These are phyloP conservation scores for Octomys mimax DNA, from an alignment of 2,797 vertebrate species.

Conservation along the genomic window DNA sequence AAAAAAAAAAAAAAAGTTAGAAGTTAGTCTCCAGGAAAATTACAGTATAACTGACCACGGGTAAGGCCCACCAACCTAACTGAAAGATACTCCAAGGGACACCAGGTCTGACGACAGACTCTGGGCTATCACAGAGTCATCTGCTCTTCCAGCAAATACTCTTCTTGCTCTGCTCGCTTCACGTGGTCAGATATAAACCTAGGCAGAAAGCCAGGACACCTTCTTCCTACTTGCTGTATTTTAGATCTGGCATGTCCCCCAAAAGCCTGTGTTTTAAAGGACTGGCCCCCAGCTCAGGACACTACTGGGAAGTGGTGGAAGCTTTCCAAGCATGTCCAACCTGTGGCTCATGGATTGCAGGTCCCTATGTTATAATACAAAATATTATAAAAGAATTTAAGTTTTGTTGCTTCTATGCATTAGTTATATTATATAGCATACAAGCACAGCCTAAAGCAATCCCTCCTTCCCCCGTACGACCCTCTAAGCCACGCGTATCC, in stretches of 20 bases:
- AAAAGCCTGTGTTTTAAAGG: not conserved
- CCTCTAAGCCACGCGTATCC: not conserved
- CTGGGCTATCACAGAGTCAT: not conserved
- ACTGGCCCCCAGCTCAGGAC: not conserved
- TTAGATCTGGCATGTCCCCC: not conserved
- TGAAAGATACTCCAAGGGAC: not conserved
- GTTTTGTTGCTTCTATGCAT: not conserved
- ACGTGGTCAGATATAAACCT: not conserved
- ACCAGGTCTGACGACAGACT: not conserved
- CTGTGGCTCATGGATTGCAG: not conserved
- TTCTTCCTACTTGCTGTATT: not conserved
- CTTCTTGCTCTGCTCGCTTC: not conserved
- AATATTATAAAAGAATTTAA: not conserved
- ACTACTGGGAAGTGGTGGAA: not conserved
- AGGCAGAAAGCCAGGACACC: not conserved
- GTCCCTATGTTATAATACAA: not conserved
- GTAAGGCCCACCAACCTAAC: not conserved
- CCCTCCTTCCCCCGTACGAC: not conserved
- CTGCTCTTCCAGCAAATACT: not conserved
- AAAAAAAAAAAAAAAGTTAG: too few species aligned
- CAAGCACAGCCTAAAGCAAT: not conserved
- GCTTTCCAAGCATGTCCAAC: not conserved
- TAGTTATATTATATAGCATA: not conserved
- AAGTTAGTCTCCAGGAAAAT: slow-evolving; percentile 5
- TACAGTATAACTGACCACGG: not conserved